Evolutionary conservation across 2,113 vertebrate species (phyloP).

Genomic region (Marmota monax): DNA sequence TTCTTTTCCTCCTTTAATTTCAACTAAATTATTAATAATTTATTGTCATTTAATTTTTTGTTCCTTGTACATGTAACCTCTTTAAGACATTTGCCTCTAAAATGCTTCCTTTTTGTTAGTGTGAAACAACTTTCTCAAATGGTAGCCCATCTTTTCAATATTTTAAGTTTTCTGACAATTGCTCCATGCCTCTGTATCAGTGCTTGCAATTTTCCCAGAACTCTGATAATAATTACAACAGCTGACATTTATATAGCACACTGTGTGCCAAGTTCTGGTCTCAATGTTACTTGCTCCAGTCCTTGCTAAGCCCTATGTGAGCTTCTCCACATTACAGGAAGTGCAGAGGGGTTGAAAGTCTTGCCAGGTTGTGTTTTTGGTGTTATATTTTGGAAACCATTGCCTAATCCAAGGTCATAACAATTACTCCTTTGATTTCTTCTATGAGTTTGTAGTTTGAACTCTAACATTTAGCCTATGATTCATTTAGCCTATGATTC

Average conservation of each 20-base stretch:
- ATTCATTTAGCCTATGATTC: not conserved
- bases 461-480: not conserved
- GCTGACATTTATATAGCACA: not conserved
- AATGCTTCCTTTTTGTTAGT: not conserved
- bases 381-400: not conserved
- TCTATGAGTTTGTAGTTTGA: not conserved
- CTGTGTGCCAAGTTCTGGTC: not conserved
- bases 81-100: constrained; percentile 27
- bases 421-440: too few species aligned
- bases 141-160: not conserved
- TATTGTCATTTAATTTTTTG: not conserved
- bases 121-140: not conserved
- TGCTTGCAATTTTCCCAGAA: not conserved
- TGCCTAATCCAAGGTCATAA: not conserved
- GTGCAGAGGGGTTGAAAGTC: not conserved
- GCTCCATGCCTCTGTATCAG: not conserved
- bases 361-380: not conserved
- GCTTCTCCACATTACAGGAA: not conserved
- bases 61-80: not conserved
- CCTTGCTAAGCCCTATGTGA: not conserved
- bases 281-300: not conserved
- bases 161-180: not conserved
- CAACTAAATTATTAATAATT: not conserved
- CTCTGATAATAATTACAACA: not conserved
- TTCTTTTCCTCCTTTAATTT: not conserved